Evolutionary conservation across 2,888 invertebrate genomes (phyloP).

Genomic region (Mesorhabditis spiculigera): DNA sequence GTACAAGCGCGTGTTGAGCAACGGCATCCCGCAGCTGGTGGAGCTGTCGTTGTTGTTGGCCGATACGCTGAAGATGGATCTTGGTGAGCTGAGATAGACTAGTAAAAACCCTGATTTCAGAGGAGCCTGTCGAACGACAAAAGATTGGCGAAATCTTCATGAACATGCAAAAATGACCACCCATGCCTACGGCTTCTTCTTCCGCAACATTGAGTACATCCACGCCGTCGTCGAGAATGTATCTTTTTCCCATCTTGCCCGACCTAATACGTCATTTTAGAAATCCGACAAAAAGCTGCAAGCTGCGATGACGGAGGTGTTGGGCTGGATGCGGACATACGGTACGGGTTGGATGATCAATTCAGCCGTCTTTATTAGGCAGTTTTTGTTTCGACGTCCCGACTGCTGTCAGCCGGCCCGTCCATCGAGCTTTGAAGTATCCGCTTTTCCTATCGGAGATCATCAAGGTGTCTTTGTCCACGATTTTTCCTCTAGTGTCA

Average conservation of each 20-base stretch:
- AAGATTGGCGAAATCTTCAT: conserved; percentile 40
- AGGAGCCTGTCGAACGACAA: conserved; percentile 30
- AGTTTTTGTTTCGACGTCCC: conserved; percentile 40
- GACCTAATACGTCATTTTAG: conserved; percentile 16
- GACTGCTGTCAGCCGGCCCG: conserved; percentile 46
- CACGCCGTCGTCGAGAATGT: conserved; percentile 41
- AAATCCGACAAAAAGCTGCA: conserved; percentile 30
- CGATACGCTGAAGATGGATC: conserved; percentile 4
- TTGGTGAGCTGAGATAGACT: not conserved
- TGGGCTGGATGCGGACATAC: conserved; percentile 24
- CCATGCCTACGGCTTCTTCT: conserved; percentile 48
- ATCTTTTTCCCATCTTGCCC: not conserved
- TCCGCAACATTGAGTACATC: conserved; percentile 50
- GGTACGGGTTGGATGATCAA: not conserved
- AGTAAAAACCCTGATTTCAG: conserved; percentile 18
- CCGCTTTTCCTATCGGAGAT: conserved; percentile 50
- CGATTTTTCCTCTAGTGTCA: not conserved
- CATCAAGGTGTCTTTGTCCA: conserved; percentile 27
- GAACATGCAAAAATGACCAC: conserved; percentile 42
- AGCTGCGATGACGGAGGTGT: conserved; percentile 33
- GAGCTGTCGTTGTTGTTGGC: not conserved
- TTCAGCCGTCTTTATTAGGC: not conserved
- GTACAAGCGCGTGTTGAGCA: not conserved
- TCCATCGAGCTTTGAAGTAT: conserved; percentile 52
- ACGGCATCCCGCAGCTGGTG: not conserved